Evolutionary conservation across 2,888 invertebrate genomes (phyloP).

Genomic region (Desoria tigrina): DNA sequence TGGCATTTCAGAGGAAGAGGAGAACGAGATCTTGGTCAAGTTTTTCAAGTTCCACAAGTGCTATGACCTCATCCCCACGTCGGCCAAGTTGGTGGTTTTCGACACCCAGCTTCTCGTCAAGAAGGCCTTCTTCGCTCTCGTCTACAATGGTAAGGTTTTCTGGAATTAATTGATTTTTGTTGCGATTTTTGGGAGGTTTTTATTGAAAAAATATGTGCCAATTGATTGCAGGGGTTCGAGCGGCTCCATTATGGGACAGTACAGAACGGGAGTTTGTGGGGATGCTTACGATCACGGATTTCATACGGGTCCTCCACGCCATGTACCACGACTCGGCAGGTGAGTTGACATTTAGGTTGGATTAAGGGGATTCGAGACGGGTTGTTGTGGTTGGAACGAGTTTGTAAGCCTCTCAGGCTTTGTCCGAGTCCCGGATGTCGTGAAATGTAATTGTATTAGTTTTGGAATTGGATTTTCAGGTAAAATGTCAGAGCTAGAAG

Average conservation of each 20-base stretch:
- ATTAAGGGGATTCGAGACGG: too few species aligned
- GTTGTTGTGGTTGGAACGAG: too few species aligned
- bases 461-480: conserved; percentile 32
- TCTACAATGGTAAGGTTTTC: conserved; percentile 83
- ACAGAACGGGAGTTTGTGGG: conserved; percentile 89
- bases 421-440: too few species aligned
- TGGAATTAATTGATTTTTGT: too few species aligned
- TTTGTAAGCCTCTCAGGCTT: too few species aligned
- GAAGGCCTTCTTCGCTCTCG: conserved; percentile 98
- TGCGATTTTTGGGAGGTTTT: not conserved
- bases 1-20: conserved; percentile 81
- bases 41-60: conserved; percentile 99
- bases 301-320: conserved; percentile 96
- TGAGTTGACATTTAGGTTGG: not conserved
- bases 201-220: not conserved
- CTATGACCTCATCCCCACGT: conserved; percentile 98
- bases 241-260: conserved; percentile 97
- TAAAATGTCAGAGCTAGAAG: conserved; percentile 90
- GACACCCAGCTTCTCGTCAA: conserved; percentile 97
- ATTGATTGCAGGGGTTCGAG: conserved; percentile 75
- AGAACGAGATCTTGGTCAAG: conserved; percentile 95
- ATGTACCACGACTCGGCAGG: conserved; percentile 86
- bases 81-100: conserved; percentile 98
- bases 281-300: conserved; percentile 99
- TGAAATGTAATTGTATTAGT: too few species aligned